Conservation (phyloP, 2,113 vertebrate genomes). For the Pantherophis guttatus region DNA sequence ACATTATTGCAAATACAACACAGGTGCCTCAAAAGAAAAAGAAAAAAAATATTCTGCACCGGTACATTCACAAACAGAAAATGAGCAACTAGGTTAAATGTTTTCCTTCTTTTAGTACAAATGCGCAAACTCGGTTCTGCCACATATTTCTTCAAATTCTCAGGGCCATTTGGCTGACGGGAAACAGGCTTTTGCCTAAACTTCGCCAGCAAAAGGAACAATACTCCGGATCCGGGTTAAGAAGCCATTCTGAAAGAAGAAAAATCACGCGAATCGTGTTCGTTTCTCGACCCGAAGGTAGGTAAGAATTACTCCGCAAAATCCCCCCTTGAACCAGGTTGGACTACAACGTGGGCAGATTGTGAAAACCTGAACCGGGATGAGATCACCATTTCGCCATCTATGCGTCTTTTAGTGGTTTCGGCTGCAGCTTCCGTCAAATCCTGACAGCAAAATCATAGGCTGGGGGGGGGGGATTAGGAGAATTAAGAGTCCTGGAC, state of each 20-base stretch:
- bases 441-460: neutral
- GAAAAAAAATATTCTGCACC: neutral
- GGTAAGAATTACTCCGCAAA: neutral
- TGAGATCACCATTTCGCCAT: neutral
- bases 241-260: neutral
- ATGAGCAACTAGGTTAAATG: neutral
- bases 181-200: neutral
- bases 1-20: neutral
- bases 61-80: neutral
- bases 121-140: neutral
- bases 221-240: neutral
- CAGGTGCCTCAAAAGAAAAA: neutral
- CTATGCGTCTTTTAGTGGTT: neutral
- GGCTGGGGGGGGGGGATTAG: neutral
- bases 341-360: neutral
- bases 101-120: neutral
- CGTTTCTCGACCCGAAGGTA: accelerated
- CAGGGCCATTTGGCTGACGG: neutral
- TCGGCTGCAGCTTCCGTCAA: neutral
- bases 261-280: neutral
- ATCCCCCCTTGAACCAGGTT: neutral
- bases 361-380: neutral
- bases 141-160: neutral
- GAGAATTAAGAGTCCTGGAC: neutral
- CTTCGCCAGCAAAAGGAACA: neutral